Percentiles rank a stretch among this genome's conserved stretches.
Conservation (phyloP, 2,888 invertebrate species). For the Acleris emargana region DNA sequence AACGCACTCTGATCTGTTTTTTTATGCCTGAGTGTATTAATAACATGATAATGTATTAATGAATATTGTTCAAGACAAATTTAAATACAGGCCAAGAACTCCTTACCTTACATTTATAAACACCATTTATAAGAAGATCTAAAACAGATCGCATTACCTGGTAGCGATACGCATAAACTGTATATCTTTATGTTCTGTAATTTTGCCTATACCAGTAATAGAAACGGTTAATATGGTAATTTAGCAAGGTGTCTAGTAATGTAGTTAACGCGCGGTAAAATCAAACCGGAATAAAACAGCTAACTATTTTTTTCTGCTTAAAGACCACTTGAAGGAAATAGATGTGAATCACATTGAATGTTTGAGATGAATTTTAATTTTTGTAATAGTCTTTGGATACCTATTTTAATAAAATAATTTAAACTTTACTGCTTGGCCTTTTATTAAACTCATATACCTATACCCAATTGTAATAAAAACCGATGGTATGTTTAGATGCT, state of each 20-base stretch:
- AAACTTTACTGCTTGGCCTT: conserved; percentile 55
- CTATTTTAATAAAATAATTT: conserved; percentile 81
- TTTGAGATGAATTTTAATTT: conserved; percentile 65
- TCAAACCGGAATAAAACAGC: conserved; percentile 16
- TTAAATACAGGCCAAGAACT: too few species aligned
- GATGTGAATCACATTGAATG: conserved; percentile 48
- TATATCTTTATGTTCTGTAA: conserved; percentile 4
- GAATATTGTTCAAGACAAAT: too few species aligned
- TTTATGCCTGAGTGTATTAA: too few species aligned
- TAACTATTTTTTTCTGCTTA: conserved; percentile 54
- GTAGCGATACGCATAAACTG: conserved; percentile 6
- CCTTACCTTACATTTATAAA: too few species aligned
- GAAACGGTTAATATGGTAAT: conserved; percentile 14
- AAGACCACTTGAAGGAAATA: conserved; percentile 38
- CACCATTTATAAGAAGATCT: neutral
- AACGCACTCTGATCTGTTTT: too few species aligned
- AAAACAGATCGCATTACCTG: neutral
- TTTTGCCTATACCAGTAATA: conserved; percentile 2
- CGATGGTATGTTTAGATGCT: too few species aligned
- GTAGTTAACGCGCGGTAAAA: conserved; percentile 6
- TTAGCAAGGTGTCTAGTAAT: conserved; percentile 47
- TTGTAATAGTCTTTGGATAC: conserved; percentile 77
- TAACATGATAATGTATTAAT: too few species aligned
- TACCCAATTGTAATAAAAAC: too few species aligned
- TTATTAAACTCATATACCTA: conserved; percentile 28